These are phyloP conservation scores for Poecilia velifera DNA, from an alignment of 2,797 vertebrate species.

Conservation along the genomic window DNA sequence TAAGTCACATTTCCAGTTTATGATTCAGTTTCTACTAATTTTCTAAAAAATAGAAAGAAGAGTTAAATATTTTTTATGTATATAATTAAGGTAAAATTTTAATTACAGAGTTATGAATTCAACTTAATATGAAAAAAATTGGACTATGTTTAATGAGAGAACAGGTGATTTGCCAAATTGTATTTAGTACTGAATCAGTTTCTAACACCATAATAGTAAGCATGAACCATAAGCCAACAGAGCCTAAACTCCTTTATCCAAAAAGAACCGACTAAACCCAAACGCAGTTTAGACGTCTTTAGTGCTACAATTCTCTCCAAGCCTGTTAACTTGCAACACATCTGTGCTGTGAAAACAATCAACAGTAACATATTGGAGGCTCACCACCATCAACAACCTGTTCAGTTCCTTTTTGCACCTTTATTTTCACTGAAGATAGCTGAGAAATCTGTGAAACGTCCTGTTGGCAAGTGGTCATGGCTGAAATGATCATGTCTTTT, in stretches of 20 bases:
- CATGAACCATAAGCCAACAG: not conserved
- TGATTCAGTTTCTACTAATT: not conserved
- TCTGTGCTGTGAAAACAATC: slow-evolving; percentile 1
- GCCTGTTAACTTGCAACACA: not conserved
- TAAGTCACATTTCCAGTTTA: not conserved
- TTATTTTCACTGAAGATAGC: not conserved
- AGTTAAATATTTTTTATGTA: not conserved
- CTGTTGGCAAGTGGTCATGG: not conserved
- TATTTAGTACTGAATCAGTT: not conserved
- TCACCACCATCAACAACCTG: not conserved
- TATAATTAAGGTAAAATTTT: not conserved
- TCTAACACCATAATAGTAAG: not conserved
- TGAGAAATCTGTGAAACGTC: not conserved
- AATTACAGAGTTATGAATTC: not conserved
- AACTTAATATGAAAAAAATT: not conserved
- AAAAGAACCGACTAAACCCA: not conserved
- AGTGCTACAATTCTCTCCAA: not conserved
- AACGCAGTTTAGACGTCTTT: not conserved
- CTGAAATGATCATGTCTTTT: not conserved
- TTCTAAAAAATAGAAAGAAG: not conserved
- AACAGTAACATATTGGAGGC: not conserved
- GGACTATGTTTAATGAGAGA: not conserved
- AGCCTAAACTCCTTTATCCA: not conserved
- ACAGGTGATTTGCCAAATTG: not conserved
- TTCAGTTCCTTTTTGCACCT: not conserved